Evolutionary conservation across 2,113 vertebrate genomes (phyloP), one percentile per base, ranked within the genome.

Genomic region (Xiphophorus hellerii): DNA sequence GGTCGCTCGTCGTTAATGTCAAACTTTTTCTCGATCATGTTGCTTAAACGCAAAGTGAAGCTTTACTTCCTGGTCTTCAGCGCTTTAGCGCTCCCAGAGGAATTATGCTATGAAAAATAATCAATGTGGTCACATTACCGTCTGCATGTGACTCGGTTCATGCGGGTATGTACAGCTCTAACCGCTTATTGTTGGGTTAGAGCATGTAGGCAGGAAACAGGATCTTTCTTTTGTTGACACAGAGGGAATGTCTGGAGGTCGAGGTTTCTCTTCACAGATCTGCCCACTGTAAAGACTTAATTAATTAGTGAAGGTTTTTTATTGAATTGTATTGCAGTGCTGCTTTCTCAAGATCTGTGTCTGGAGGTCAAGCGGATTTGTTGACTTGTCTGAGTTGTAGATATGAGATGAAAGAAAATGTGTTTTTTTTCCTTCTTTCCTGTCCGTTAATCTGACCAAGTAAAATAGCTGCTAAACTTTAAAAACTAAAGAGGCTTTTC

Each of bases 261-360:
- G 58, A 64, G 54, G 66, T 62, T 78, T 77, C 64, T 72, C 85
- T 77, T 84, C 11, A 44, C 67, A 77, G 65, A 75, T 77, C 68
- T 71, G 58, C 76, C 83, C 78, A 80, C 77, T 76, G 60, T 88
- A 80, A 84, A 88, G 76, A 69, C 68, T 80, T 90, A 90, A 90
- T 85, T 92, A 85, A 91, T 92, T 88, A 91, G 77, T 72, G 0
- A 33, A 65, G 65, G 65, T 80, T 76, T 83, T 28, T 73, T 78
- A 72, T 77, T 70, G 87, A 81, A 64, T 63, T 82, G 66, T 22
- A 87, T 30, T 14, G 30, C 78, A 73, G 69, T 69, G 27, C 66
- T 77, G 69, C 68, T 80, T 62, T 68, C 78, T 86, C 74, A 27
- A 54, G 20, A 54, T 54, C 51, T 54, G 51, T 54, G 51, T 54